These are phyloP conservation scores for Andrena fulva DNA, from an alignment of 2,888 invertebrate species.

Conservation along the genomic window DNA sequence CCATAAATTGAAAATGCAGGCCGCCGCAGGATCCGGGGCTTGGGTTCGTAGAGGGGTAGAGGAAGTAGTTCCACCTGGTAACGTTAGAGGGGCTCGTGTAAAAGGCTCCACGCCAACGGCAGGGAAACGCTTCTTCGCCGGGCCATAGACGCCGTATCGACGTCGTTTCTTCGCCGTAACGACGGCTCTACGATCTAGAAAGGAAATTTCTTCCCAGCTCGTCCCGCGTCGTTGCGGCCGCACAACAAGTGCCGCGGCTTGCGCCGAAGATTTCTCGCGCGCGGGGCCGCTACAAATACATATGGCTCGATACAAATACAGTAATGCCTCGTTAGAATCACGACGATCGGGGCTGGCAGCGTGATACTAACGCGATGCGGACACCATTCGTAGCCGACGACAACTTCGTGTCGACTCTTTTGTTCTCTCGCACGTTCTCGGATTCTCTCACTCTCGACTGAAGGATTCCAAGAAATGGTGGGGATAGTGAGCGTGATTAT, in stretches of 20 bases:
- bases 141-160: constrained; percentile 38
- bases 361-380: no score
- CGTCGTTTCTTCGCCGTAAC: constrained; percentile 48
- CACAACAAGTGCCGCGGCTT: constrained; percentile 30
- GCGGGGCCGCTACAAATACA: no score
- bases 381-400: no score
- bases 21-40: constrained; percentile 17
- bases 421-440: no score
- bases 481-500: no score
- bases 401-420: no score
- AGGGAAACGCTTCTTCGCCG: constrained; percentile 27
- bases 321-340: no score
- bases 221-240: constrained; percentile 25
- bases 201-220: constrained; percentile 52
- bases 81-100: constrained; percentile 25
- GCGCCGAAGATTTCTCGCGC: not conserved
- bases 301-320: not conserved
- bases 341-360: no score
- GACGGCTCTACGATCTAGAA: constrained; percentile 36
- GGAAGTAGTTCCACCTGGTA: constrained; percentile 46
- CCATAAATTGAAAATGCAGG: constrained; percentile 79
- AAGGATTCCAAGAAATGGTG: no score
- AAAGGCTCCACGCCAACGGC: constrained; percentile 1
- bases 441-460: no score
- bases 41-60: constrained; percentile 17